These are phyloP conservation scores for Acrocephalus kingi DNA, from an alignment of 2,113 vertebrate genomes.

Conservation along the genomic window DNA sequence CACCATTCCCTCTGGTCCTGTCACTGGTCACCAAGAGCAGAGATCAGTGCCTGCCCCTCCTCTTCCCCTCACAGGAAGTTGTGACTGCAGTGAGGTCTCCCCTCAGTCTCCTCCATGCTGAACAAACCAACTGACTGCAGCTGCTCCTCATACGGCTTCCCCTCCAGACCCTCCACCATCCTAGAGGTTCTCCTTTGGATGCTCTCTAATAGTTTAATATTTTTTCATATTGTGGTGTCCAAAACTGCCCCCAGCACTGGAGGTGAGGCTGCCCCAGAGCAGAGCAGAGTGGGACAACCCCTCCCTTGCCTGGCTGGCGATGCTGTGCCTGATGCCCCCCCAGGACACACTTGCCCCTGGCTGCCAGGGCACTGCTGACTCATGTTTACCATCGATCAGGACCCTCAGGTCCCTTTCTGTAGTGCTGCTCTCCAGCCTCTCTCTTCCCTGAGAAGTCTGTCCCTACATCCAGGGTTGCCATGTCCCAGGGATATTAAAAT, in stretches of 20 bases:
- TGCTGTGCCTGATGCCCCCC: background rate
- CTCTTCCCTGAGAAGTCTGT: background rate
- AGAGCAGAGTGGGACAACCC: background rate
- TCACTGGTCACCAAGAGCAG: background rate
- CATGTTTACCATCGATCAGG: background rate
- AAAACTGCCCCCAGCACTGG: fast-evolving
- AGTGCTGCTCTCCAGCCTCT: background rate
- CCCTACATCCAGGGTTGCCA: background rate
- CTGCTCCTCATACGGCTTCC: fast-evolving
- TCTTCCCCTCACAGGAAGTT: background rate
- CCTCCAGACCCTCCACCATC: background rate
- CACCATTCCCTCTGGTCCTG: background rate
- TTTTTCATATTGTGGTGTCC: fast-evolving
- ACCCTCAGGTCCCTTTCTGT: background rate
- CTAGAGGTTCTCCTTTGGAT: background rate
- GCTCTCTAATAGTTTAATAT: background rate
- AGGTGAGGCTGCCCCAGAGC: fast-evolving
- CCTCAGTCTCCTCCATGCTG: background rate
- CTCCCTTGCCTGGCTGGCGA: fast-evolving
- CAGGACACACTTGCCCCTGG: fast-evolving
- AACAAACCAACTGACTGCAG: background rate
- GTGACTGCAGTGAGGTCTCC: background rate
- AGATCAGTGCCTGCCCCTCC: background rate
- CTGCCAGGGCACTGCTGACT: background rate
- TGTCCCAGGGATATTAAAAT: background rate